Evolutionary conservation across 2,797 vertebrate genomes (phyloP).

Genomic region (Propithecus perrieri): DNA sequence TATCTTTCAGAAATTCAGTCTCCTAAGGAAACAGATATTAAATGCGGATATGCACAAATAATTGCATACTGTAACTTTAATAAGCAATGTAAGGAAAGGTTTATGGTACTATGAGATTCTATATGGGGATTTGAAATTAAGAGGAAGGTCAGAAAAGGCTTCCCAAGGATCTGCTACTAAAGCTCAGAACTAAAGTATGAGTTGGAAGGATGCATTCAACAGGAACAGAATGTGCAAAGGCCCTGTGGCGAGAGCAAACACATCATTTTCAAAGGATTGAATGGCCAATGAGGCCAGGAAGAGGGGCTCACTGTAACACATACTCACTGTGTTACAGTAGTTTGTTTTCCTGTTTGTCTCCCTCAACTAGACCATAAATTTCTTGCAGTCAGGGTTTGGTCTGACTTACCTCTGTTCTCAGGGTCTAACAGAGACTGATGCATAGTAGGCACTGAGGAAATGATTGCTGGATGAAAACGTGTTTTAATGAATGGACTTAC

Average conservation of each 20-base stretch:
- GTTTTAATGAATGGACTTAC: background rate
- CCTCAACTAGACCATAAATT: background rate
- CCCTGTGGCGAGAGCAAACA: background rate
- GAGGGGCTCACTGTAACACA: rapidly evolving
- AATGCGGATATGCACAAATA: too few species aligned
- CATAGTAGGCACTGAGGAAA: background rate
- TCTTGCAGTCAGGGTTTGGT: background rate
- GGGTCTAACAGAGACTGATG: background rate
- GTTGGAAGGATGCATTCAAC: background rate
- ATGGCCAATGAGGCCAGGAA: background rate
- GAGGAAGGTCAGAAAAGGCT: background rate
- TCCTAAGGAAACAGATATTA: background rate
- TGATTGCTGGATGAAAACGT: background rate
- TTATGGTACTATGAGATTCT: background rate
- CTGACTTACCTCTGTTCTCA: background rate
- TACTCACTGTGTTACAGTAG: rapidly evolving
- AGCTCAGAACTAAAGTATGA: background rate
- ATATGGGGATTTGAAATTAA: background rate
- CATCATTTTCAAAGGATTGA: background rate
- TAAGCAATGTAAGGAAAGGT: background rate
- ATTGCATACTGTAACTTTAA: rapidly evolving
- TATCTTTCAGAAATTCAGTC: background rate
- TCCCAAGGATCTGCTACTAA: background rate
- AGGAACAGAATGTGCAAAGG: background rate
- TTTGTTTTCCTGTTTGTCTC: background rate